Conservation (phyloP, 1,140 invertebrate genomes). For the Bombus sibiricus region DNA sequence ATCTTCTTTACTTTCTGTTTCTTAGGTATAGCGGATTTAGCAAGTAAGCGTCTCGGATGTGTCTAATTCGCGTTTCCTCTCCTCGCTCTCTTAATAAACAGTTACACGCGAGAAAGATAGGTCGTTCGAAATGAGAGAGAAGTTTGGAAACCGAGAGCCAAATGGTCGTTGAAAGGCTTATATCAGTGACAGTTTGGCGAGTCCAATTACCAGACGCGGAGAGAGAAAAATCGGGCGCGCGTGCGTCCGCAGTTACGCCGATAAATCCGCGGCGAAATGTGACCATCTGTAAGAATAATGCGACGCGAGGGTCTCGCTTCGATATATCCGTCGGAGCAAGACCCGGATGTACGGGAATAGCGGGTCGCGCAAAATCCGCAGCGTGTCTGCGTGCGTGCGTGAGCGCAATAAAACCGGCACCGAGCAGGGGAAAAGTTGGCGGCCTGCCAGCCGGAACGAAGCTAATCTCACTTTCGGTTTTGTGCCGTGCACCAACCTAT, state of each 20-base stretch:
- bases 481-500: slow-evolving; percentile 29
- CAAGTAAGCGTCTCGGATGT: too few relatives aligned
- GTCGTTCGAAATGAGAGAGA: too few relatives aligned
- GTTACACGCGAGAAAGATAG: too few relatives aligned
- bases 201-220: slow-evolving; percentile 17
- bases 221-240: slow-evolving; percentile 14
- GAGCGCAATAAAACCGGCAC: slow-evolving; percentile 53
- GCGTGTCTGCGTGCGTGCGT: slow-evolving; percentile 51
- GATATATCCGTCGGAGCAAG: slow-evolving; percentile 61
- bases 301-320: slow-evolving; percentile 18
- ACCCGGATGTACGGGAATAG: slow-evolving; percentile 79
- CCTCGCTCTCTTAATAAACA: too few relatives aligned
- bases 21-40: too few relatives aligned
- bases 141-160: too few relatives aligned
- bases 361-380: slow-evolving; percentile 70
- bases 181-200: background rate
- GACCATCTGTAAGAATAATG: slow-evolving; percentile 23
- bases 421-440: slow-evolving; percentile 68
- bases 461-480: slow-evolving; percentile 77
- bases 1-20: too few relatives aligned
- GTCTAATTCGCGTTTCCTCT: too few relatives aligned
- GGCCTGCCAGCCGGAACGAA: slow-evolving; percentile 68
- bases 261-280: slow-evolving; percentile 25
- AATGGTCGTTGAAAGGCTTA: slow-evolving; percentile 6
- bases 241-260: background rate